These are phyloP conservation scores for Dipus sagitta DNA, from an alignment of 2,797 vertebrate genomes.

Conservation along the genomic window DNA sequence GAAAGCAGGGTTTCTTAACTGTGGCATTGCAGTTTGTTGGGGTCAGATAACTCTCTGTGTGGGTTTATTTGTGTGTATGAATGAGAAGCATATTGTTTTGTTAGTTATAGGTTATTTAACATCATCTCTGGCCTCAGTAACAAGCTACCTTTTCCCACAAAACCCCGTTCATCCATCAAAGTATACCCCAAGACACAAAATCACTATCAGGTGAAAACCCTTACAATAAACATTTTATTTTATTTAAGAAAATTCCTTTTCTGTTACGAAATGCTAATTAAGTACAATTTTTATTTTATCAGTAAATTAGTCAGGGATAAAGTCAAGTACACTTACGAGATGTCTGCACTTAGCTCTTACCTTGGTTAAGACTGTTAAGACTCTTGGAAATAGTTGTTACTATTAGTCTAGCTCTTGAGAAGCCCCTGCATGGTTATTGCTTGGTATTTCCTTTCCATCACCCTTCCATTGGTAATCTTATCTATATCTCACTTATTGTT, in stretches of 20 bases:
- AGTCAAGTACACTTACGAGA: background rate
- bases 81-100: background rate
- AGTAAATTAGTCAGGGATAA: background rate
- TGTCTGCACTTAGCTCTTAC: background rate
- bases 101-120: background rate
- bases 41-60: background rate
- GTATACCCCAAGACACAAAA: background rate
- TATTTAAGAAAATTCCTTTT: background rate
- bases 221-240: background rate
- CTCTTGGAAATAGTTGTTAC: background rate
- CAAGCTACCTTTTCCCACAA: background rate
- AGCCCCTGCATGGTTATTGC: background rate
- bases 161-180: background rate
- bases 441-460: background rate
- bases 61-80: background rate
- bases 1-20: background rate
- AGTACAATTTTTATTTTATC: background rate
- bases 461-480: background rate
- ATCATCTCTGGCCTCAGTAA: background rate
- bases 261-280: background rate
- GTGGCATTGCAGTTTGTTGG: no score
- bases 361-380: background rate
- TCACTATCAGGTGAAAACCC: background rate
- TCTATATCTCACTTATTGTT: background rate
- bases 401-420: background rate